These are phyloP conservation scores for Teleopsis dalmanni DNA, from an alignment of 1,140 invertebrate genomes.

Conservation along the genomic window DNA sequence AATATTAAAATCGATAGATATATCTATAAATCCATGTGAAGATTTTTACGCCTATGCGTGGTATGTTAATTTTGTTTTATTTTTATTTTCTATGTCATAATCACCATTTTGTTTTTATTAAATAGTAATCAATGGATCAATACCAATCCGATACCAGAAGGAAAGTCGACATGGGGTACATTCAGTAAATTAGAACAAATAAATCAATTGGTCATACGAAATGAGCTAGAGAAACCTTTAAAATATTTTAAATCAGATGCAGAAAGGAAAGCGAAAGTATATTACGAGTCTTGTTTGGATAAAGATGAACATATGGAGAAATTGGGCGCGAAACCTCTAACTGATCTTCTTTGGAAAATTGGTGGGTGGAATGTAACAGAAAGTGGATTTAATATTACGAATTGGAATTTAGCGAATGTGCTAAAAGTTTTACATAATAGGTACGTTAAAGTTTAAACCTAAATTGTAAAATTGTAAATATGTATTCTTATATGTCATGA, in stretches of 20 bases:
- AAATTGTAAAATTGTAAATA: too few species aligned
- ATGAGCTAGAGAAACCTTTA: constrained; percentile 65
- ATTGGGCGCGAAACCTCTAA: constrained; percentile 70
- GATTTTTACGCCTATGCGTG: constrained; percentile 95
- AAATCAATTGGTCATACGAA: constrained; percentile 88
- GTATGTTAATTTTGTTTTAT: constrained; percentile 14
- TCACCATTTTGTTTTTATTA: background rate
- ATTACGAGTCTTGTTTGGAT: constrained; percentile 91
- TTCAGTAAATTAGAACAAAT: constrained; percentile 88
- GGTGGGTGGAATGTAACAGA: constrained; percentile 69
- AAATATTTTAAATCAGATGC: constrained; percentile 63
- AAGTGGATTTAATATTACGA: constrained; percentile 51
- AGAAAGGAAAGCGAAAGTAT: constrained; percentile 81
- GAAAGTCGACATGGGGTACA: constrained; percentile 91
- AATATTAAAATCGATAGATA: constrained; percentile 78
- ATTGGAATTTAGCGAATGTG: constrained; percentile 69
- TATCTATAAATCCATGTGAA: constrained; percentile 73
- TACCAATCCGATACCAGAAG: constrained; percentile 84
- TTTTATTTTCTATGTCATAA: background rate
- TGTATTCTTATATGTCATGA: too few species aligned
- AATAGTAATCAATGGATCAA: constrained; percentile 78
- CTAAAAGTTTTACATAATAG: constrained; percentile 75
- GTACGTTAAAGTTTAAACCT: too few species aligned
- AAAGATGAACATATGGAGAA: constrained; percentile 83
- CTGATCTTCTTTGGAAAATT: constrained; percentile 62